Base-by-base conservation (phyloP, 2,888 invertebrate species). In the Cabera pusaria region DNA sequence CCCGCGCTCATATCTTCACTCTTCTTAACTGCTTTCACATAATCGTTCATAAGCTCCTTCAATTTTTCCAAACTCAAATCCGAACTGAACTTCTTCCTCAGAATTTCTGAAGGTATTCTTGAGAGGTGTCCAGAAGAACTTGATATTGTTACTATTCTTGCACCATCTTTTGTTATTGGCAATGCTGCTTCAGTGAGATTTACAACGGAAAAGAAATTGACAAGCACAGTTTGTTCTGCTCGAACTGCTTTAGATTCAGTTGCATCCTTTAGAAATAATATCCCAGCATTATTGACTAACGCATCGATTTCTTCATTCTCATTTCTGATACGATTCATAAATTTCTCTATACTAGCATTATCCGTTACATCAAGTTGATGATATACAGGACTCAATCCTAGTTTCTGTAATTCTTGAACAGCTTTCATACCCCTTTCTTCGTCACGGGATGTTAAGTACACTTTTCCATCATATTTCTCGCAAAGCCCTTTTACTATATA, bases 241-340 rank as follows among this genome's bases (percentile, higher is more conserved):
- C 83, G 82, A 5, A 59, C 50, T 0, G 44, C 7, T 35, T 72
- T 77, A 0, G 82, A 40, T 58, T 85, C 82, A n/a, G 51, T 56
- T 1, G 82, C 61, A 37, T 81, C 78, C 56, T 80, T 80, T 0
- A 77, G 56, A 53, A 80, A 85, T 1, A 85, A 51, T 38, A 87
- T 56, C 49, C 92, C 95, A 4, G 95, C 95, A 72, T 95, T 95
- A 60, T 95, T 95, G 3, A 96, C 86, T 7, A 95, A 72, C 19
- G 95, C 72, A 60, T 95, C 93, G 1, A 95, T 72, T 22, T 93
- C 91, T 27, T 90, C 91, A 58, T 93, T 82, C 28, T 83, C 88
- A 3, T 82, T 64, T 54, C 86, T 71, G 1, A 96, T 64, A 46
- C 88, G 88, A 22, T 90, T 76, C 12, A 76, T 67, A 47, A 95